phyloP scores from a whole-genome alignment of 1,140 invertebrate genomes.

The Bombus confusus region DNA sequence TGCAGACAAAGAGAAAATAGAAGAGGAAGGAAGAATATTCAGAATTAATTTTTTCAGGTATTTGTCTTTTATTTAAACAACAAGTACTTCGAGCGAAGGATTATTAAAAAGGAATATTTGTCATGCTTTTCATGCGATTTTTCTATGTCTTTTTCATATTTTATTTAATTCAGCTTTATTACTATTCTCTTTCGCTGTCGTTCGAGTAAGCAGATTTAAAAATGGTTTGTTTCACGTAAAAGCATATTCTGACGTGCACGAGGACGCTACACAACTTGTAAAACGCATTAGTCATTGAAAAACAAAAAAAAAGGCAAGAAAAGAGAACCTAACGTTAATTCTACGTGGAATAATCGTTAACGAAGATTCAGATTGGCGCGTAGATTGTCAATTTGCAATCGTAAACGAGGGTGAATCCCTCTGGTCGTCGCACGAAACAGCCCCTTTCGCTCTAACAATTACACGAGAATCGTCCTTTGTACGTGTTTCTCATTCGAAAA shows the following conservation, averaged over 20 bases:
- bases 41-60: no score
- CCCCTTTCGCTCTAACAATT: conserved; percentile 57
- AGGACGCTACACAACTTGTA: no score
- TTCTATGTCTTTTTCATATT: background rate
- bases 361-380: conserved; percentile 65
- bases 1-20: no score
- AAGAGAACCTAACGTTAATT: background rate
- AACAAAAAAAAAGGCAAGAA: no score
- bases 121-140: background rate
- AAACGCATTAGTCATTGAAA: background rate
- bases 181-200: background rate
- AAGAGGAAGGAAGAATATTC: no score
- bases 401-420: conserved; percentile 59
- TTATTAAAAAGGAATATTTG: background rate
- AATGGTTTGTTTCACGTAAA: background rate
- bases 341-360: conserved; percentile 62
- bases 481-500: background rate
- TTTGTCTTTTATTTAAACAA: no score
- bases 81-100: background rate
- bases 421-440: conserved; percentile 54
- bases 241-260: background rate
- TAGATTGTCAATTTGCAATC: conserved; percentile 76
- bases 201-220: background rate
- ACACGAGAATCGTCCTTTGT: conserved; percentile 57
- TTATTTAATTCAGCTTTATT: background rate